Base-by-base conservation (phyloP, 2,113 vertebrate species). In the Dicerorhinus sumatrensis region DNA sequence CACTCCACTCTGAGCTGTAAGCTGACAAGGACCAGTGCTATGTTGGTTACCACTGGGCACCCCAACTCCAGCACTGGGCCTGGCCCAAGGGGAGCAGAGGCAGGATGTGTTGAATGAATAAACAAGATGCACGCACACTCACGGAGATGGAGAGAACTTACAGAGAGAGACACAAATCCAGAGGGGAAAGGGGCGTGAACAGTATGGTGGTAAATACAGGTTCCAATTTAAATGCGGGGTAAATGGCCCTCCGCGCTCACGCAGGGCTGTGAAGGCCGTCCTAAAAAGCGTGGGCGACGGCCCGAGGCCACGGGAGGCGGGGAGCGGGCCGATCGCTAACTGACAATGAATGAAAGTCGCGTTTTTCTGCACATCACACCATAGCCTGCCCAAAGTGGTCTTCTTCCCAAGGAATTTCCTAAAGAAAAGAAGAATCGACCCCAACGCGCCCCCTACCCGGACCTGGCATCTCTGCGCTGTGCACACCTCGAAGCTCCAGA, bases 321-420 rank as follows among this genome's bases (percentile, higher is more conserved):
- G 62, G 67, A 54, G 77, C 46, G 21, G 80, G 62, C 62, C 7
- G 65, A 60, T 6, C 12, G n/a, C 69, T 27, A 67, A 80, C 80
- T 72, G 89, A 36, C 90, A 95, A 97, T 97, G 93, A 97, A 97
- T 88, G 89, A 84, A 91, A 97, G 93, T 54, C 58, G 6, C 31
- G 13, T 80, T 88, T 67, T 76, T 90, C 88, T 31, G 65, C 69
- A 54, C 48, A 42, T 46, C 85, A 18, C 56, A 77, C 54, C 51
- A 21, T 33, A 79, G 85, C 72, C 83, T 39, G 29, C 83, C 67
- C 90, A 65, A 84, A 76, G 51, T 21, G 65, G 58, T 83, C 63
- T 77, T 36, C 91, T 72, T 69, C 29, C 16, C 56, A 63, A 91
- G 70, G 25, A 82, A 91, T 51, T 73, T 70, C 63, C 86, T 70